phyloP scores from a whole-genome alignment of 2,797 vertebrate species.

The Artibeus lituratus region DNA sequence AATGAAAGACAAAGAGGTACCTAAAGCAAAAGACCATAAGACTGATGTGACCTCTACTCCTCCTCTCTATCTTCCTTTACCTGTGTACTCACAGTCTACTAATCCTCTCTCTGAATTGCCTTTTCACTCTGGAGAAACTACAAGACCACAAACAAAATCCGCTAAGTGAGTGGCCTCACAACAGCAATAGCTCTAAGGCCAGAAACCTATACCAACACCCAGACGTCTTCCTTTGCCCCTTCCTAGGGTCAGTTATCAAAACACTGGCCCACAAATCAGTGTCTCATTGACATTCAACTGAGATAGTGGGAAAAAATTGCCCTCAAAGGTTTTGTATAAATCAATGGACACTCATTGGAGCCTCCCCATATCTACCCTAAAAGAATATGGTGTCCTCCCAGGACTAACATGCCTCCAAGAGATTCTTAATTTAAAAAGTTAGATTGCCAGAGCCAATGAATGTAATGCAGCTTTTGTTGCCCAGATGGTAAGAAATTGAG shows the following conservation, averaged over 20 bases:
- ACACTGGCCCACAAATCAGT: neutral
- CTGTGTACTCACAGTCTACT: neutral
- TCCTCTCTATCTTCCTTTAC: neutral
- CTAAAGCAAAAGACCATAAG: neutral
- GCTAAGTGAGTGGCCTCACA: neutral
- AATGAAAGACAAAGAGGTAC: neutral
- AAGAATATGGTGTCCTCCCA: neutral
- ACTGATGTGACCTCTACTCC: neutral
- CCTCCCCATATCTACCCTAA: neutral
- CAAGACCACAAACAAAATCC: neutral
- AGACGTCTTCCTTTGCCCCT: neutral
- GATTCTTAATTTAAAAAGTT: neutral
- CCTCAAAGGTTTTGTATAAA: neutral
- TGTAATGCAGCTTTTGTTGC: no score
- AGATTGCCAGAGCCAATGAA: neutral
- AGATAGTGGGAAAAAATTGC: neutral
- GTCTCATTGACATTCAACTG: neutral
- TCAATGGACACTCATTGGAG: neutral
- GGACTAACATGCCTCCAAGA: neutral
- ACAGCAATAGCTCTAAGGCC: neutral
- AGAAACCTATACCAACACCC: neutral
- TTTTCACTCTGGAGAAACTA: neutral
- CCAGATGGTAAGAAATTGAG: neutral
- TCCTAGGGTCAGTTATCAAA: neutral
- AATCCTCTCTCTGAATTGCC: neutral